Base-by-base conservation (phyloP, 2,113 vertebrate species). In the Larimichthys polyactis region DNA sequence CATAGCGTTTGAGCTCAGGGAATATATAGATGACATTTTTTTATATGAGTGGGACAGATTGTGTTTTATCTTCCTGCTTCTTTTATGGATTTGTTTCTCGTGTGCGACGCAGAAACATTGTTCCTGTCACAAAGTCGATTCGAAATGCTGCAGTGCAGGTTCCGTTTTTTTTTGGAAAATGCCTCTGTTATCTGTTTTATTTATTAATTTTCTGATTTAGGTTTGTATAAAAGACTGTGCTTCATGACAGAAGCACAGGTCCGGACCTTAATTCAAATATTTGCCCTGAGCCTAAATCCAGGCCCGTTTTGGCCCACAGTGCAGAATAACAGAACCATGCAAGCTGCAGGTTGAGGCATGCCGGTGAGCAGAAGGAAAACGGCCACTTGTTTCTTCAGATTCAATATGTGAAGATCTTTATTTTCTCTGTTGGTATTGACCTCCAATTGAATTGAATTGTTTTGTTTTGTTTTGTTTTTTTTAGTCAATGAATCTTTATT, bases 221-320 rank as follows among this genome's bases (percentile, higher is more conserved):
- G n/a, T 29, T 67, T 81, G 46, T 43, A 58, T 48, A 17, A 74
- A 67, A 29, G 14, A 44, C 15, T 15, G 27, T 55, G 5, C 49
- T n/a, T 17, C 60, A 7, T 29, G 48, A 11, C 29, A 14, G 17
- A 65, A 52, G 20, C 36, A n/a, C 29, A 52, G 5, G 43, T n/a
- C 36, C 46, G 22, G 32, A 71, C 48, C 60, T 73, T 49, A 43
- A 63, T 82, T 76, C 11, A 77, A 59, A 64, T 64, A 11, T 71
- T 64, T 57, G 66, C 80, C 66, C 43, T 48, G 49, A 76, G 73
- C 66, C 9, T 60, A 71, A 29, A 22, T 54, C 4, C 29, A 55
- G 60, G 32, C 14, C 2, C 57, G 9, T 29, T 29, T 14, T 59
- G 24, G 57, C 27, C 16, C 24, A 17, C 24, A 17, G 57, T 17